A percentile compares a stretch with the other conserved stretches of the same genome.
Conservation (phyloP, 2,113 vertebrate genomes). For the Mesoclemmys tuberculata region DNA sequence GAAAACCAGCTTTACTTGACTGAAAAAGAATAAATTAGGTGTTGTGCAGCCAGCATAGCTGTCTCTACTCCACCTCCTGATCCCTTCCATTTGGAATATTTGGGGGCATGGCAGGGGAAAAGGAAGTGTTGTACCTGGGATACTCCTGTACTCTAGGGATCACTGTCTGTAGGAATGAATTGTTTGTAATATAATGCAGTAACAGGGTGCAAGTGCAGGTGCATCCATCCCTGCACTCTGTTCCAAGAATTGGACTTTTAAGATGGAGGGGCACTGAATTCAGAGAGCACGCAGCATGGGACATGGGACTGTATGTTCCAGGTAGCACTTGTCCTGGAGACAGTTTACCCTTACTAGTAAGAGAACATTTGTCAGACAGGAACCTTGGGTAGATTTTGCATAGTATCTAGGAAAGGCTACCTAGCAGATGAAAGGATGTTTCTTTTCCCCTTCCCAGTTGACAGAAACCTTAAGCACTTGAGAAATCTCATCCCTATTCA, state of each 20-base stretch:
- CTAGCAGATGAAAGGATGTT: constrained; percentile 1
- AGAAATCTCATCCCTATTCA: not conserved
- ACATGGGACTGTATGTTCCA: not conserved
- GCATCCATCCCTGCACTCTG: not conserved
- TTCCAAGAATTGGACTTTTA: not conserved
- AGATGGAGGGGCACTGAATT: not conserved
- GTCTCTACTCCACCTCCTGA: not conserved
- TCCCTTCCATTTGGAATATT: not conserved
- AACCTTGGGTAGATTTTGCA: not conserved
- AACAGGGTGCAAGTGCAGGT: not conserved
- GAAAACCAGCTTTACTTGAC: not conserved
- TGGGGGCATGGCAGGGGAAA: not conserved
- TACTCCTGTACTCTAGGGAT: not conserved
- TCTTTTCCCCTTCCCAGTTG: not conserved
- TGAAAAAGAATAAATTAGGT: not conserved
- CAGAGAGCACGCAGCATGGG: not conserved
- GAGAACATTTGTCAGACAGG: not conserved
- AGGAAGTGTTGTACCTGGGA: not conserved
- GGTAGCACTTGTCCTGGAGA: not conserved
- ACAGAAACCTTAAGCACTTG: not conserved
- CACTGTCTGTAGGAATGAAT: not conserved
- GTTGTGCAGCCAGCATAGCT: not conserved
- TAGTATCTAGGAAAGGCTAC: not conserved
- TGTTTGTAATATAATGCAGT: not conserved
- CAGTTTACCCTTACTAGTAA: not conserved